These are phyloP conservation scores for Sinocyclocheilus rhinocerous DNA, from an alignment of 2,113 vertebrate genomes.

Conservation along the genomic window DNA sequence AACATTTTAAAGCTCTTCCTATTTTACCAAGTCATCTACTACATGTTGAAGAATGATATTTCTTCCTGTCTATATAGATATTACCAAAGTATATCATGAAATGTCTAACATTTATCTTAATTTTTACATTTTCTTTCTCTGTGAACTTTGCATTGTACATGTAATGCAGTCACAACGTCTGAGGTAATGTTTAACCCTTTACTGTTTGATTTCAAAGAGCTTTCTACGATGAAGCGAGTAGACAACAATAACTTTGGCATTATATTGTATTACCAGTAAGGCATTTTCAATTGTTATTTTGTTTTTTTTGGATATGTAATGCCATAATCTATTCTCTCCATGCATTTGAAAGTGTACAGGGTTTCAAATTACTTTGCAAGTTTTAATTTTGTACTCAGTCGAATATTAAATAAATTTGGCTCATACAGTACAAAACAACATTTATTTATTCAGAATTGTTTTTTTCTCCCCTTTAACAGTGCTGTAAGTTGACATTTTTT, in stretches of 20 bases:
- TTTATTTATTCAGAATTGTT: slow-evolving; percentile 12
- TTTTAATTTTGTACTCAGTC: slow-evolving; percentile 32
- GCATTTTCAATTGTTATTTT: background rate
- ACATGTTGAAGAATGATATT: slow-evolving; percentile 24
- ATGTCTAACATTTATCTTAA: background rate
- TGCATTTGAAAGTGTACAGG: slow-evolving; percentile 4
- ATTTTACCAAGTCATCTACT: slow-evolving; percentile 11
- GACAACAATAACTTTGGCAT: background rate
- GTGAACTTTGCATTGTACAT: slow-evolving; percentile 20
- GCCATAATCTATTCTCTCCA: background rate
- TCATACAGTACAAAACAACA: slow-evolving; percentile 2
- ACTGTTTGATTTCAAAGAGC: background rate
- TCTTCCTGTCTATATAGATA: background rate
- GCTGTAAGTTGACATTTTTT: slow-evolving; percentile 1
- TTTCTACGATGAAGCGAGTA: background rate
- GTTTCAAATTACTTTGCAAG: slow-evolving; percentile 9
- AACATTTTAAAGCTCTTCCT: slow-evolving; percentile 5
- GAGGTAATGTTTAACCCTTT: background rate
- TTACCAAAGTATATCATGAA: slow-evolving; percentile 32
- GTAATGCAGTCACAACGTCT: background rate
- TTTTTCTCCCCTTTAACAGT: background rate
- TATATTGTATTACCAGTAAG: background rate
- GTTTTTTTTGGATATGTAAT: background rate
- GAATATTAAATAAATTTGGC: slow-evolving; percentile 26
- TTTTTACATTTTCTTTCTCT: background rate